Percentiles rank a stretch among this genome's conserved stretches.
phyloP scores from a whole-genome alignment of 2,888 invertebrate species.

The Disparrhopalites patrizii region DNA sequence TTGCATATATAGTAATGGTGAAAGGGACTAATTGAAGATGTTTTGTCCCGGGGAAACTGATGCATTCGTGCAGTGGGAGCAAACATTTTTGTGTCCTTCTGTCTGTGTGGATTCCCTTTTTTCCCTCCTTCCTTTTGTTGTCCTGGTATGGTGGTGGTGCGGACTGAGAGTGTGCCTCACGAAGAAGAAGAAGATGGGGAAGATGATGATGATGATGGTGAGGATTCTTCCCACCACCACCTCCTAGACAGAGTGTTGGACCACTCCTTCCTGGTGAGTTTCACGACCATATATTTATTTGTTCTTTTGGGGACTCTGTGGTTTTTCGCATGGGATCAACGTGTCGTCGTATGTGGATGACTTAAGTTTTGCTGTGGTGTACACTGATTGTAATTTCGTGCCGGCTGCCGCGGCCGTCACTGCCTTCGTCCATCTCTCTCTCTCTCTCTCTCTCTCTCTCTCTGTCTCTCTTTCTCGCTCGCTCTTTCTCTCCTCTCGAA shows the following conservation, averaged over 20 bases:
- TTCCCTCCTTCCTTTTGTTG: neutral
- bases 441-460: too few relatives aligned
- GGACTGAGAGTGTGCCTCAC: too few relatives aligned
- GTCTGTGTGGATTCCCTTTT: too few relatives aligned
- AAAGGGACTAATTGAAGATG: constrained; percentile 7
- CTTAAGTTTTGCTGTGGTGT: constrained; percentile 16
- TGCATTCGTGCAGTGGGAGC: neutral
- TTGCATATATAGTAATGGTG: neutral
- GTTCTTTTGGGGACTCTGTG: neutral
- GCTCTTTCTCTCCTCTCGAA: too few relatives aligned
- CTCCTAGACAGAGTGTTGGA: too few relatives aligned
- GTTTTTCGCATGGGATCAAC: neutral
- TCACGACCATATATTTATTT: too few relatives aligned
- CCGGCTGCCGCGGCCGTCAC: constrained; percentile 19
- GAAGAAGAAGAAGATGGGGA: too few relatives aligned
- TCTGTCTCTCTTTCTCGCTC: too few relatives aligned
- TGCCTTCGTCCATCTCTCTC: constrained; percentile 17
- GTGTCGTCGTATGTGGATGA: neutral
- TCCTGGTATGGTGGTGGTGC: neutral
- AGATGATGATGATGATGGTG: too few relatives aligned
- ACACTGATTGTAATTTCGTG: constrained; percentile 15
- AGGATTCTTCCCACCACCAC: too few relatives aligned
- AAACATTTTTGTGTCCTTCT: too few relatives aligned
- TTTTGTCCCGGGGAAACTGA: neutral
- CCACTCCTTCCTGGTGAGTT: too few relatives aligned